Evolutionary conservation across 2,113 vertebrate species (phyloP).

Genomic region (Apodemus speciosus): DNA sequence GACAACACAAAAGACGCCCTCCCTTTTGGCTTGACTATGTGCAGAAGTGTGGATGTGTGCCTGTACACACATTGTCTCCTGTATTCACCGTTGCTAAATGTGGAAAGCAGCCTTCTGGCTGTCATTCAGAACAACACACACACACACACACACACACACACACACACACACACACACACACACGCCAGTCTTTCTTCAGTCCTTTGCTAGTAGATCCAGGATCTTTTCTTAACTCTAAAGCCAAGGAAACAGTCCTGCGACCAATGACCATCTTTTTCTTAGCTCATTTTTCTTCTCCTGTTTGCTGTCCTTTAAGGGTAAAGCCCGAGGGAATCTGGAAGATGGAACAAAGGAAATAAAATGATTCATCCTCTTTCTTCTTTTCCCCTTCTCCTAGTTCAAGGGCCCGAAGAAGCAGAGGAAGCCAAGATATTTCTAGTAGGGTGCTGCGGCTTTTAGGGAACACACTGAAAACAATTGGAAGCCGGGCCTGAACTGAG

Average conservation of each 20-base stretch:
- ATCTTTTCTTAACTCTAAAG: slow-evolving; percentile 1
- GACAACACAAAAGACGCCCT: background rate
- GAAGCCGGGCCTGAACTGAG: background rate
- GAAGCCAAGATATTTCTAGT: background rate
- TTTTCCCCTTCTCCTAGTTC: background rate
- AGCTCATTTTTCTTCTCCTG: slow-evolving; percentile 12
- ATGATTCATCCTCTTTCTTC: slow-evolving; percentile 11
- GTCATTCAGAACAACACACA: background rate
- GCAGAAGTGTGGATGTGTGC: background rate
- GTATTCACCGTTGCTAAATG: background rate
- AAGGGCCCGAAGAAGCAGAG: slow-evolving; percentile 54
- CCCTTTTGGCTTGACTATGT: background rate
- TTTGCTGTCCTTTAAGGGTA: background rate
- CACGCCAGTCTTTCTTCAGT: background rate
- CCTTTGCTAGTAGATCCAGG: slow-evolving; percentile 14
- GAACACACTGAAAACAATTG: slow-evolving; percentile 39
- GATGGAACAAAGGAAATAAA: slow-evolving; percentile 67
- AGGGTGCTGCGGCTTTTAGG: slow-evolving; percentile 27
- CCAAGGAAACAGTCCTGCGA: background rate
- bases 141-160: too few relatives aligned
- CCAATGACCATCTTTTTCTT: background rate
- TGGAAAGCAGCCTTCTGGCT: background rate
- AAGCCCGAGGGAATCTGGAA: slow-evolving; percentile 13
- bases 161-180: too few relatives aligned
- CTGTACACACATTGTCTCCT: background rate